Percentiles rank a stretch among this genome's conserved stretches.
These are phyloP conservation scores for Tenebrio molitor DNA, from an alignment of 1,140 invertebrate genomes.

Conservation along the genomic window DNA sequence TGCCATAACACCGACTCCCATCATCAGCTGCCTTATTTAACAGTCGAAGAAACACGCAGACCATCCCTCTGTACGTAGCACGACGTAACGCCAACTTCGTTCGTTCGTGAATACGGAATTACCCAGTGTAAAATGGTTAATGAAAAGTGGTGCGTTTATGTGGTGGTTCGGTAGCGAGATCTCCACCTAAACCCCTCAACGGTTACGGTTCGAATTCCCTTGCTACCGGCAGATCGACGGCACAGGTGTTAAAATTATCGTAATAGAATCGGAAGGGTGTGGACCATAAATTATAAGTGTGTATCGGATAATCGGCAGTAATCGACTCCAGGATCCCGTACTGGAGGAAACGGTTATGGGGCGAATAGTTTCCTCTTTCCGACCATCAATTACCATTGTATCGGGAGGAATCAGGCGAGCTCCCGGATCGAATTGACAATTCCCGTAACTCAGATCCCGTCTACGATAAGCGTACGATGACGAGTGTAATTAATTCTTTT, in stretches of 20 bases:
- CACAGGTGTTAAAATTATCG: constrained; percentile 64
- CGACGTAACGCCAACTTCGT: not conserved
- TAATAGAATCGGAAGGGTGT: constrained; percentile 64
- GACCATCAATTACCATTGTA: constrained; percentile 29
- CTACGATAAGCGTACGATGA: constrained; percentile 21
- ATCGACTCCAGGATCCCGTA: constrained; percentile 38
- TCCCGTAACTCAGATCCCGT: not conserved
- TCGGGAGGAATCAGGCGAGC: not conserved
- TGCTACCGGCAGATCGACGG: constrained; percentile 35
- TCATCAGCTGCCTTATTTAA: constrained; percentile 55
- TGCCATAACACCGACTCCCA: constrained; percentile 9
- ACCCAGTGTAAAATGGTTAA: constrained; percentile 48
- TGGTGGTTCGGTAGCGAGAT: constrained; percentile 10
- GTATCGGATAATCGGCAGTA: constrained; percentile 55
- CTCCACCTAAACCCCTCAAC: constrained; percentile 27
- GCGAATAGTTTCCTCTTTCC: constrained; percentile 36
- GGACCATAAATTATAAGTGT: constrained; percentile 58
- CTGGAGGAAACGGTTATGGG: constrained; percentile 42
- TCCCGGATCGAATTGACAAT: constrained; percentile 14
- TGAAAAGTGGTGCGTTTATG: constrained; percentile 42
- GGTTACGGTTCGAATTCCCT: constrained; percentile 46
- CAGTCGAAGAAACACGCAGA: constrained; percentile 51
- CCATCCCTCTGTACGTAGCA: constrained; percentile 8
- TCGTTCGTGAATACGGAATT: constrained; percentile 1
- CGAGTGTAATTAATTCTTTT: constrained; percentile 31